Percentiles rank a stretch among this genome's conserved stretches.
These are phyloP conservation scores for Tiliacea aurago DNA, from an alignment of 2,888 invertebrate genomes.

Conservation along the genomic window DNA sequence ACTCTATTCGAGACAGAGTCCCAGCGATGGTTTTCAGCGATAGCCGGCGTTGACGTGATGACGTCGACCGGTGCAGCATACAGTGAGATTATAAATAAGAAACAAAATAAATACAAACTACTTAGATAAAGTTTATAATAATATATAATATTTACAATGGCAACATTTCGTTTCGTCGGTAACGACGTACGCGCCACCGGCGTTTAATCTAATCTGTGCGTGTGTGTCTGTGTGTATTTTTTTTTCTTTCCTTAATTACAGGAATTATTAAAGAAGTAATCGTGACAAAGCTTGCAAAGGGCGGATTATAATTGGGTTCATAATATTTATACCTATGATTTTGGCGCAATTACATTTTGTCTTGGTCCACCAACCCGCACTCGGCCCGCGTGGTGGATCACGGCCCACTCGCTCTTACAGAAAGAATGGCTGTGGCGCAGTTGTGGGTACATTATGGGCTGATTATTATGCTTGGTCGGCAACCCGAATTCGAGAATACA, in stretches of 20 bases:
- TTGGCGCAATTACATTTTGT: constrained; percentile 1
- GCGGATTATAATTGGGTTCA: constrained; percentile 40
- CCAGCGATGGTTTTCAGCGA: too few species aligned
- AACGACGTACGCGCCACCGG: too few species aligned
- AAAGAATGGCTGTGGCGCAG: neutral
- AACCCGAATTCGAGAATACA: neutral
- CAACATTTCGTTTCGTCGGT: too few species aligned
- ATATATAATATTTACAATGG: too few species aligned
- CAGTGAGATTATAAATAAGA: too few species aligned
- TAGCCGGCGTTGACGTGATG: too few species aligned
- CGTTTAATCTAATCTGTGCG: too few species aligned
- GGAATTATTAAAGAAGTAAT: constrained; percentile 35
- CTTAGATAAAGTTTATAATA: too few species aligned
- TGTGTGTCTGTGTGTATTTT: too few species aligned
- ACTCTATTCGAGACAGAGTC: too few species aligned
- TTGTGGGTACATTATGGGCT: neutral
- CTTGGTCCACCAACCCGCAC: neutral
- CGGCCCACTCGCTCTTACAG: neutral
- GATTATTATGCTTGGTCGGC: neutral
- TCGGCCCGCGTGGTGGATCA: neutral
- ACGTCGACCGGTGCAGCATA: too few species aligned
- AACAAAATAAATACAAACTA: too few species aligned
- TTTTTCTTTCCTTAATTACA: constrained; percentile 16
- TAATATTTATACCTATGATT: constrained; percentile 40
- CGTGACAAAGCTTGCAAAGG: constrained; percentile 31